Evolutionary conservation across 2,113 vertebrate species (phyloP), one percentile per base, ranked within the genome.

Genomic region (Arizona elegans): DNA sequence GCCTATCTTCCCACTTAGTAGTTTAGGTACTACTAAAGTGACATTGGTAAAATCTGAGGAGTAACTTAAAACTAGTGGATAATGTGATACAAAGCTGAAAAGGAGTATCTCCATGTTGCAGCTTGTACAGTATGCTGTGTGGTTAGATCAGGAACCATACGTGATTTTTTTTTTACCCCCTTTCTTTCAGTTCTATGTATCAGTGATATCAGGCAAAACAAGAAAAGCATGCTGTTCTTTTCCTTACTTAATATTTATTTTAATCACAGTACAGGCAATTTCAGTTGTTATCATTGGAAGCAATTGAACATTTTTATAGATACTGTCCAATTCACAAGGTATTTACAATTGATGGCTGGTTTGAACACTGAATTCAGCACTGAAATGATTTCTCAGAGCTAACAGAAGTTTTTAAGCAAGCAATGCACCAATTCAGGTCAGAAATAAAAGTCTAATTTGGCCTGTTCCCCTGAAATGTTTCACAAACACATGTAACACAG

Each of bases 401-500:
- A 0, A 70, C 47, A 92, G 59, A 87, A 8, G 24, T 17, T 94
- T 93, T 87, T 89, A 62, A 91, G 90, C 94, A 92, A 92, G 94
- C 95, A 95, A 33, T 53, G 53, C 86, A 94, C 91, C 92, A 52
- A 94, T 89, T 75, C 59, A 96, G 85, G 26, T 92, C 91, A 93
- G 91, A 47, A 94, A 95, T 91, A 95, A 91, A 94, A 93, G 75
- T 24, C 38, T 52, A 87, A 93, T 55, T 47, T 92, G 43, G 19
- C 12, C 90, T 94, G 54, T 93, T 91, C 91, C 75, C 59, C 92
- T 6, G 94, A 87, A 91, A 43, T 26, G 94, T 89, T 29, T 93
- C 87, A 91, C 59, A 95, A 95, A 81, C 89, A 96, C 94, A 89
- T 95, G 92, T 19, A 93, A 95, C 88, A 87, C 47, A 86, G 17